A percentile compares a stretch with the other conserved stretches of the same genome.
These are phyloP conservation scores for Montifringilla adamsi DNA, from an alignment of 2,113 vertebrate species.

Conservation along the genomic window DNA sequence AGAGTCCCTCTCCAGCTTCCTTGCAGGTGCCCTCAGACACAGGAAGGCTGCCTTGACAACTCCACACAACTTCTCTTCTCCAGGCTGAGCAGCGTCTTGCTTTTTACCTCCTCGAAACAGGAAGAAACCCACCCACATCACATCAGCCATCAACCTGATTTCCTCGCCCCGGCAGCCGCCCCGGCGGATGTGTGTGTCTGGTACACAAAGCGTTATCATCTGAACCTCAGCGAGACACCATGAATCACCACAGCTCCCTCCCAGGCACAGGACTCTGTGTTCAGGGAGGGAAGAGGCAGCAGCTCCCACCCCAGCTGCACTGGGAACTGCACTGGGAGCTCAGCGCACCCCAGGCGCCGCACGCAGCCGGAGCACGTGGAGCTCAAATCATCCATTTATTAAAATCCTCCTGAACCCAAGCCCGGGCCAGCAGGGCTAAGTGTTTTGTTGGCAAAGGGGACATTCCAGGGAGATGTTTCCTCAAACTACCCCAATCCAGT, in stretches of 20 bases:
- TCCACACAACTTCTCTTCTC: not conserved
- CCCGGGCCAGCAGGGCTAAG: not conserved
- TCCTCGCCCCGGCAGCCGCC: not conserved
- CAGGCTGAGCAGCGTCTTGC: not conserved
- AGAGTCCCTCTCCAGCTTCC: not conserved
- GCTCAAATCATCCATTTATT: not conserved
- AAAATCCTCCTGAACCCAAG: not conserved
- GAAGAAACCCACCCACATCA: not conserved
- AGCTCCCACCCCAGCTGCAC: not conserved
- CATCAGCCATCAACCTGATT: slow-evolving; percentile 2
- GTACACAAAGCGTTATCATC: not conserved
- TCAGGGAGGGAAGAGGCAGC: not conserved
- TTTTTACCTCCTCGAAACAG: not conserved
- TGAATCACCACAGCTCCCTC: not conserved
- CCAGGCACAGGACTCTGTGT: not conserved
- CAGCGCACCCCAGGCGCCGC: not conserved
- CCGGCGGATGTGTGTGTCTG: not conserved
- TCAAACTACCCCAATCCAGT: not conserved
- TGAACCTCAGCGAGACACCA: not conserved
- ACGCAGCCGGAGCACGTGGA: not conserved
- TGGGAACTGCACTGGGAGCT: rapidly evolving
- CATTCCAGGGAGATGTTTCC: not conserved
- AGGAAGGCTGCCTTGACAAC: not conserved
- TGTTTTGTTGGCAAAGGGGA: not conserved
- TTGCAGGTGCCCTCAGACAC: not conserved